These are phyloP conservation scores for Eciton burchellii DNA, from an alignment of 1,140 invertebrate genomes.

Conservation along the genomic window DNA sequence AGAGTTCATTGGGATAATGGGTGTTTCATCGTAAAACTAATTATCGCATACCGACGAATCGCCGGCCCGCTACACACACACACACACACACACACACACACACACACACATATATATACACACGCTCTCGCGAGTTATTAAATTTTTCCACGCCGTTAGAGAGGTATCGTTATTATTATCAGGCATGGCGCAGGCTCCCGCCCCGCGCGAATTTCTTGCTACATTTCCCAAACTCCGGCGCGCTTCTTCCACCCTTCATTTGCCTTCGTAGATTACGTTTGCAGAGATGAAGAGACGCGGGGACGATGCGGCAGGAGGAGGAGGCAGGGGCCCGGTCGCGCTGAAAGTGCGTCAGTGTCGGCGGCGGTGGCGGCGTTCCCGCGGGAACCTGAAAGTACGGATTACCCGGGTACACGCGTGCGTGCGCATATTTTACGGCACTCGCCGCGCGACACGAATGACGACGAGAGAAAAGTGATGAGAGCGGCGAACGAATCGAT, in stretches of 20 bases:
- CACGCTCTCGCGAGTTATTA: constrained; percentile 3
- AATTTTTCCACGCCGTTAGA: constrained; percentile 16
- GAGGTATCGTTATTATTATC: constrained; percentile 2
- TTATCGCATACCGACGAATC: constrained; percentile 6
- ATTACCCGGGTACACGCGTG: constrained; percentile 71
- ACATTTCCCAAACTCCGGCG: background rate
- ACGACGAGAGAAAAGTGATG: constrained; percentile 13
- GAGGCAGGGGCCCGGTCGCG: no score
- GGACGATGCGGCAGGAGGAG: no score
- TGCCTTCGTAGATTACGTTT: constrained; percentile 53
- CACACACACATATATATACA: no score
- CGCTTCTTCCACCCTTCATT: background rate
- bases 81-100: no score
- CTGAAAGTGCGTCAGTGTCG: constrained; percentile 51
- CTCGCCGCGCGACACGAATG: constrained; percentile 10
- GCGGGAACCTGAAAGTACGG: constrained; percentile 67
- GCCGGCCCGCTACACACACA: background rate
- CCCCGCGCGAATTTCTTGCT: background rate
- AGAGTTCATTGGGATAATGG: constrained; percentile 16
- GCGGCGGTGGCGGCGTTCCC: constrained; percentile 44
- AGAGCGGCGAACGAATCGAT: background rate
- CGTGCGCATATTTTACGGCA: constrained; percentile 71
- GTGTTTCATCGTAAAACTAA: constrained; percentile 35
- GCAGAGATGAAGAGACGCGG: constrained; percentile 6
- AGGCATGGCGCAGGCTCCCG: background rate